Percentiles rank a stretch among this genome's conserved stretches.
Evolutionary conservation across 2,888 invertebrate species (phyloP).

Genomic region (Phania funesta): DNA sequence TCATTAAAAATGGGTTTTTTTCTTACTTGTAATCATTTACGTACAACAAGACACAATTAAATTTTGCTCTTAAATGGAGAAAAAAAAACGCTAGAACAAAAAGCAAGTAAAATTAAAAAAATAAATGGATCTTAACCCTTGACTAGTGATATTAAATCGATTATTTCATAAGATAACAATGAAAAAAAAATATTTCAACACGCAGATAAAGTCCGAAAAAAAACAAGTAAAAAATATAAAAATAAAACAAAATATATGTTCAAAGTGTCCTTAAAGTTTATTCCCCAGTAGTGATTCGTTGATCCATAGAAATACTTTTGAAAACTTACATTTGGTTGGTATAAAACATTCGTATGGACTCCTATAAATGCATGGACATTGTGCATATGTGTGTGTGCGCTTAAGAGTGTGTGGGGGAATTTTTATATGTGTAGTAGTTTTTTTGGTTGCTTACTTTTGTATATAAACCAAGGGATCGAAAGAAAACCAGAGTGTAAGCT

Average conservation of each 20-base stretch:
- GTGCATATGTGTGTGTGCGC: background rate
- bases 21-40: background rate
- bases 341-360: background rate
- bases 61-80: conserved; percentile 28
- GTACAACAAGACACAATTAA: conserved; percentile 39
- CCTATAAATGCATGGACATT: no score
- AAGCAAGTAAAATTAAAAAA: conserved; percentile 2
- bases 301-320: conserved; percentile 12
- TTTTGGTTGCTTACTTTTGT: background rate
- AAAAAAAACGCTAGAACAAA: background rate
- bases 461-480: conserved; percentile 9
- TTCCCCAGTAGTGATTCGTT: conserved; percentile 7
- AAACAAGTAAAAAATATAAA: background rate
- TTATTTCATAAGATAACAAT: conserved; percentile 55
- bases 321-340: background rate
- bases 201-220: conserved; percentile 1
- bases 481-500: background rate
- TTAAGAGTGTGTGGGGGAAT: background rate
- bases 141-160: conserved; percentile 40
- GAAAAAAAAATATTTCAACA: conserved; percentile 1
- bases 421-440: background rate
- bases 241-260: background rate
- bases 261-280: conserved; percentile 42
- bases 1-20: conserved; percentile 11
- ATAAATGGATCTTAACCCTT: conserved; percentile 37